Evolutionary conservation across 2,888 invertebrate genomes (phyloP).

Genomic region (Pachymerium ferrugineum): DNA sequence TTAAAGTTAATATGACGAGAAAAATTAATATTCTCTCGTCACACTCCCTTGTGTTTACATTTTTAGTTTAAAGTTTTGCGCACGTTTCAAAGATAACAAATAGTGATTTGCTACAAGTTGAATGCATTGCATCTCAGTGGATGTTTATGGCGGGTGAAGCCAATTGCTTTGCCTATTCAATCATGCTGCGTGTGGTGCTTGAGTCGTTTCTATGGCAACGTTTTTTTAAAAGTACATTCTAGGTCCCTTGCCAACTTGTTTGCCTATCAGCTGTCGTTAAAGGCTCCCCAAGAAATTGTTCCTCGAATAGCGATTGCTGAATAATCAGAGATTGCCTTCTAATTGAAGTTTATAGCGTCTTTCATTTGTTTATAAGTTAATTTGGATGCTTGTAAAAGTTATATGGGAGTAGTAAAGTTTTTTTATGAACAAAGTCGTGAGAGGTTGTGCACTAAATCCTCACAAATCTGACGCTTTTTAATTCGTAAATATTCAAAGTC

Average conservation of each 20-base stretch:
- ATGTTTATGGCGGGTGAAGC: no score
- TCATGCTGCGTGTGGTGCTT: neutral
- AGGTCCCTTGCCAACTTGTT: neutral
- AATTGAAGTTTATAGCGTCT: constrained; percentile 8
- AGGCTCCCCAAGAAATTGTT: constrained; percentile 3
- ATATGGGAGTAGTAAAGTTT: neutral
- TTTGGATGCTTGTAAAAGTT: neutral
- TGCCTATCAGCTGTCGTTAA: constrained; percentile 9
- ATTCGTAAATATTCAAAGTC: neutral
- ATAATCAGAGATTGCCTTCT: constrained; percentile 1
- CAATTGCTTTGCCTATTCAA: neutral
- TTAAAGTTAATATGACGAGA: neutral
- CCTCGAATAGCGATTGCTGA: constrained; percentile 6
- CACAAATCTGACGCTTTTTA: neutral
- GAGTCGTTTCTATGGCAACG: neutral
- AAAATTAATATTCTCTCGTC: no score
- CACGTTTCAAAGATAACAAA: no score
- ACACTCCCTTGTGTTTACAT: no score
- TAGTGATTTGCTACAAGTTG: no score
- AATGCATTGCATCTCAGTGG: no score
- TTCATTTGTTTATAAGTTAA: constrained; percentile 13
- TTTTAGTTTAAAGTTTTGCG: no score
- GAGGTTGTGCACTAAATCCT: neutral
- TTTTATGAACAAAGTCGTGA: neutral
- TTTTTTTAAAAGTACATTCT: neutral